These are phyloP conservation scores for Caenorhabditis sp. DNA, from an alignment of 2,888 invertebrate genomes.

Conservation along the genomic window DNA sequence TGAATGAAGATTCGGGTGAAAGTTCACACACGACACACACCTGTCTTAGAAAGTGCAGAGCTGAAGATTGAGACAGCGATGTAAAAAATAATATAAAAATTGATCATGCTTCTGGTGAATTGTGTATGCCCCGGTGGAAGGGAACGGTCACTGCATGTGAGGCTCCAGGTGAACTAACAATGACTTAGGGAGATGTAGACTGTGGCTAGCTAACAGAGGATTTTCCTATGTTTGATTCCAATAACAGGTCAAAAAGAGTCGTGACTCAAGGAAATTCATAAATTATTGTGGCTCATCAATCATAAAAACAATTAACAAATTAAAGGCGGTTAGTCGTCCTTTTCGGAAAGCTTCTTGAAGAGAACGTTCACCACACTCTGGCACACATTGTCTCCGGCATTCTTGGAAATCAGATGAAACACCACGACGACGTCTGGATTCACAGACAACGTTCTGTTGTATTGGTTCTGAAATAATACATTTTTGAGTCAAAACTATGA, in stretches of 20 bases:
- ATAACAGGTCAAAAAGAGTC: conserved; percentile 6
- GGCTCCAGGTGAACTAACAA: conserved; percentile 13
- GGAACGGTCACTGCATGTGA: conserved; percentile 7
- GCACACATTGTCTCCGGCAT: conserved; percentile 74
- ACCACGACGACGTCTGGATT: conserved; percentile 66
- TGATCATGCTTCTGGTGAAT: not conserved
- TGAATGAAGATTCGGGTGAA: conserved; percentile 14
- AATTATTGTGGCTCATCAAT: conserved; percentile 18
- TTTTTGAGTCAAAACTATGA: not conserved
- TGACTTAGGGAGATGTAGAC: not conserved
- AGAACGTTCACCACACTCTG: conserved; percentile 42
- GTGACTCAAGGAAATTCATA: conserved; percentile 12
- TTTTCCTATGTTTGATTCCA: not conserved
- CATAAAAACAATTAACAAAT: not conserved
- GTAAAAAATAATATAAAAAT: not conserved
- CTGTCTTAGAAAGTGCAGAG: conserved; percentile 4
- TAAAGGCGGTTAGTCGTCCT: conserved; percentile 60
- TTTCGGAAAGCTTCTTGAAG: conserved; percentile 50
- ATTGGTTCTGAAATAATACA: conserved; percentile 41
- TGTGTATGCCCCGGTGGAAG: conserved; percentile 4
- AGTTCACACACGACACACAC: not conserved
- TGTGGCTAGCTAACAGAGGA: not conserved
- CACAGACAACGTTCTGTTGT: conserved; percentile 23
- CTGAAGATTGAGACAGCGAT: not conserved
- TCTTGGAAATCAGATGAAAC: conserved; percentile 71